Evolutionary conservation across 2,113 vertebrate species (phyloP).

Genomic region (Raphicerus campestris): DNA sequence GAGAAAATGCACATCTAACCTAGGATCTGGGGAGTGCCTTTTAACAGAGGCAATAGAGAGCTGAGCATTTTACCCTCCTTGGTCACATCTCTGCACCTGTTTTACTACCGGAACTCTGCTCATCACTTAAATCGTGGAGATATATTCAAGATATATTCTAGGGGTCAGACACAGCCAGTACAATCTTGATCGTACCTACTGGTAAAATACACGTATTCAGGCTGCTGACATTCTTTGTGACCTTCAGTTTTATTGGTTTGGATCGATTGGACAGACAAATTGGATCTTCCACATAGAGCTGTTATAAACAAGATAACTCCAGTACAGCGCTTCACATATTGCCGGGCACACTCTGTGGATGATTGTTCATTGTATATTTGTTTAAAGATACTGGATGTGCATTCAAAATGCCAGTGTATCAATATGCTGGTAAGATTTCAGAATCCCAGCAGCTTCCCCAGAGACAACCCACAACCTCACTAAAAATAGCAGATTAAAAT

Average conservation of each 20-base stretch:
- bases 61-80: not conserved
- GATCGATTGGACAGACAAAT: not conserved
- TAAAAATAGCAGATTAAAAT: not conserved
- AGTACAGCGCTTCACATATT: too few species aligned
- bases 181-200: too few species aligned
- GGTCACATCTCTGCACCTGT: not conserved
- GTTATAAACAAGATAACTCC: not conserved
- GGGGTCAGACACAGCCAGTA: not conserved
- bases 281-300: not conserved
- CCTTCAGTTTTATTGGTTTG: not conserved
- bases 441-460: not conserved
- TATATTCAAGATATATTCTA: not conserved
- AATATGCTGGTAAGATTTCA: not conserved
- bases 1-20: not conserved
- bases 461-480: not conserved
- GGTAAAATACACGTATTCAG: not conserved
- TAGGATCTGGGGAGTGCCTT: not conserved
- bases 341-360: fast-evolving
- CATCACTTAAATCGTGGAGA: not conserved
- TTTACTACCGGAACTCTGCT: not conserved
- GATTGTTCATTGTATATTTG: not conserved
- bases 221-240: not conserved
- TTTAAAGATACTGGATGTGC: not conserved
- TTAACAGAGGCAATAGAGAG: not conserved
- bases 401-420: not conserved